Base-by-base conservation (phyloP, 2,888 invertebrate species). In the Volucella zonaria region DNA sequence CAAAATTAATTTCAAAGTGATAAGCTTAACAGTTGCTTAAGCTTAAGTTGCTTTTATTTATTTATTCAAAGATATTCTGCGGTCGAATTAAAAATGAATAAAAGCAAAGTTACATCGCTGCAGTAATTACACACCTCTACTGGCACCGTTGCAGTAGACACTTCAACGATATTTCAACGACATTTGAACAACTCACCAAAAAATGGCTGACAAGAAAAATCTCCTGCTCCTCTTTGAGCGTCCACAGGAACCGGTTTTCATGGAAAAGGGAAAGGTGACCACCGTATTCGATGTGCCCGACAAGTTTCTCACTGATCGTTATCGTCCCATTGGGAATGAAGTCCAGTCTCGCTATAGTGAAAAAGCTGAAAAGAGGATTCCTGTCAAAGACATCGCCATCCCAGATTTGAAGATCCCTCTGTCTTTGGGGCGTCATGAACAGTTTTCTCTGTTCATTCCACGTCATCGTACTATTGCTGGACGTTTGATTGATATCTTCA, bases 241-340 rank as follows among this genome's bases (percentile, higher is more conserved):
- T 59, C 95, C 95, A 8, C 92, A 93, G 86, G 95, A 96, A 91
- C 95, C 95, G 0, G 93, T 94, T 82, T 95, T 95, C 91, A 94
- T 95, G 91, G 94, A 94, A 71, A 96, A 95, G 90, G 95, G 95
- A 0, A 93, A 93, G 0, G 91, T 92, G 0, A 93, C 93, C 47
- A 89, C 93, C 0, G 92, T 93, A 64, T 94, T 95, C 87, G 92
- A 94, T 74, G 90, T 95, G 1, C 95, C 95, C 0, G 89, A 93
- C 3, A 92, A 93, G 80, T 95, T 93, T 89, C 92, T 94, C 91
- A 90, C 91, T 3, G 93, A 93, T 3, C 90, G 91, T 51, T 93
- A 92, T 77, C 90, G 90, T 1, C 88, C 91, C 0, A 90, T 93
- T 4, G 92, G 92, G 1, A 87, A 88, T 1, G 89, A 92, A 1